These are phyloP conservation scores for Euglossa dilemma DNA, from an alignment of 1,140 invertebrate genomes.

Conservation along the genomic window DNA sequence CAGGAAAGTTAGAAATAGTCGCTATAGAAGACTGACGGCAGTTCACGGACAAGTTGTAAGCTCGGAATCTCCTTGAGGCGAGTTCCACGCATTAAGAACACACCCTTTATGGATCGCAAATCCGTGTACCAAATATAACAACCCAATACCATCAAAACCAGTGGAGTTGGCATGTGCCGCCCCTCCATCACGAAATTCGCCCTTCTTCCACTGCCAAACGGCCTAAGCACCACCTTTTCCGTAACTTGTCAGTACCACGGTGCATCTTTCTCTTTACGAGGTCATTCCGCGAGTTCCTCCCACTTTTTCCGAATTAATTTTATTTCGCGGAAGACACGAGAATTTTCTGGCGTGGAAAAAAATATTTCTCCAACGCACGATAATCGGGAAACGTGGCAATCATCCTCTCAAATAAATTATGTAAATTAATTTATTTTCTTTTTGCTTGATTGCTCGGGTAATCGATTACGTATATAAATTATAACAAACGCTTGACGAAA, in stretches of 20 bases:
- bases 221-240: not conserved
- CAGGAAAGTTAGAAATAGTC: not conserved
- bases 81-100: conserved; percentile 31
- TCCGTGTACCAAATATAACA: conserved; percentile 23
- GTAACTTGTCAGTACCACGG: not conserved
- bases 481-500: no score
- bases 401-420: no score
- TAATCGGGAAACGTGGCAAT: no score
- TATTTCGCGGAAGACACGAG: not conserved
- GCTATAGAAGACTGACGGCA: no score
- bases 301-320: not conserved
- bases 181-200: not conserved
- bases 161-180: conserved; percentile 9
- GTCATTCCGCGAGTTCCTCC: not conserved
- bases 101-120: conserved; percentile 17
- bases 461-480: no score
- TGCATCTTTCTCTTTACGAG: not conserved
- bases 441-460: no score
- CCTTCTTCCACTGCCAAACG: not conserved
- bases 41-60: conserved; percentile 4
- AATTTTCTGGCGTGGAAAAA: not conserved
- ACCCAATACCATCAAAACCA: conserved; percentile 4
- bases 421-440: no score
- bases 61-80: not conserved
- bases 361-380: no score